A percentile compares a stretch with the other conserved stretches of the same genome.
phyloP scores from a whole-genome alignment of 2,888 invertebrate genomes.

The Coenonympha glycerion region DNA sequence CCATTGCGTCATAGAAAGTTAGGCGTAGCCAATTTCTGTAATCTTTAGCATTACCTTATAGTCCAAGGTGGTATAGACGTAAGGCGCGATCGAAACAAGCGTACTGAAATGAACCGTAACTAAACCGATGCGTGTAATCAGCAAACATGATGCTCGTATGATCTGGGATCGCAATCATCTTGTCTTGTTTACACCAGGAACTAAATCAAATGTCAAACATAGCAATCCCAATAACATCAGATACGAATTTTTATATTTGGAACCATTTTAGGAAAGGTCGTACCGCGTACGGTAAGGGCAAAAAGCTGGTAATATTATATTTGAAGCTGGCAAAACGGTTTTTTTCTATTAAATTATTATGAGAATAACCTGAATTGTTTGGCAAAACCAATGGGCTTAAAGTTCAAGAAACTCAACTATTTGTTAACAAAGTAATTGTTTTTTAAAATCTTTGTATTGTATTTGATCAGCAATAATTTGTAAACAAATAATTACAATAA shows the following conservation, averaged over 20 bases:
- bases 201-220: background rate
- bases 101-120: conserved; percentile 52
- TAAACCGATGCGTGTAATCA: conserved; percentile 48
- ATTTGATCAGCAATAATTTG: background rate
- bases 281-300: too few species aligned
- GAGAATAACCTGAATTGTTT: too few species aligned
- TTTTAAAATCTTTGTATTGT: background rate
- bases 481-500: background rate
- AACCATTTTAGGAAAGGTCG: too few species aligned
- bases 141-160: conserved; percentile 36
- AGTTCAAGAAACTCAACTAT: too few species aligned
- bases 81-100: conserved; percentile 45
- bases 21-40: conserved; percentile 35
- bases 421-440: too few species aligned
- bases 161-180: conserved; percentile 30
- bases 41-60: conserved; percentile 33
- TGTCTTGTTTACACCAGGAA: conserved; percentile 9
- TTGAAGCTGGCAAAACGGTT: too few species aligned
- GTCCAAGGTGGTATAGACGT: conserved; percentile 28
- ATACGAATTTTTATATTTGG: too few species aligned
- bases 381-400: too few species aligned
- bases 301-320: too few species aligned
- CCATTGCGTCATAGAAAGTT: background rate
- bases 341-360: too few species aligned
- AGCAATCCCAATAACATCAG: background rate